Evolutionary conservation across 92 coral and sea anemone species (phyloP).

Genomic region (Palythoa grandiflora): DNA sequence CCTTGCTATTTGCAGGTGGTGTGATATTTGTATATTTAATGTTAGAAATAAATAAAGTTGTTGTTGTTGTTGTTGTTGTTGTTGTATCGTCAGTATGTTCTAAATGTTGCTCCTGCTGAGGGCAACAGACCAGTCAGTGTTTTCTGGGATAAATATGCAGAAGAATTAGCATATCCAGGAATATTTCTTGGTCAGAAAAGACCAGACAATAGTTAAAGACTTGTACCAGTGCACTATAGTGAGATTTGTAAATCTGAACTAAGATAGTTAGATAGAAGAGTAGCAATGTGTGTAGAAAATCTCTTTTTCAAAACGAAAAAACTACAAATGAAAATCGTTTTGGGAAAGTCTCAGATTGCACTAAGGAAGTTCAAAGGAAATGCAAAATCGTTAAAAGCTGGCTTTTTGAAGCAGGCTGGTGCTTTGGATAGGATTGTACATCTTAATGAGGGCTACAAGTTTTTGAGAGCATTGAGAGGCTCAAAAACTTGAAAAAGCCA

Average conservation of each 20-base stretch:
- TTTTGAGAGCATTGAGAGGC: conserved; percentile 2
- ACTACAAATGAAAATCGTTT: conserved; percentile 38
- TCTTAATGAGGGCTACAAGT: not conserved
- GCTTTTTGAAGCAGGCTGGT: conserved; percentile 4
- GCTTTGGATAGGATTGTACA: not conserved
- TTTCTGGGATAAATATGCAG: not conserved
- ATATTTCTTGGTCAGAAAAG: not conserved
- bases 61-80: too few species aligned
- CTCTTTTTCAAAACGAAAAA: conserved; percentile 34
- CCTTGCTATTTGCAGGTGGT: too few species aligned
- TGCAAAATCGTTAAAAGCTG: conserved; percentile 7
- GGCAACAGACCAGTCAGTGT: not conserved
- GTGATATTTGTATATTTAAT: too few species aligned
- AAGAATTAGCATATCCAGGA: not conserved
- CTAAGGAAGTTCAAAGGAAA: conserved; percentile 18
- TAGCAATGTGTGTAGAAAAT: conserved; percentile 20
- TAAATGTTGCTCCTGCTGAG: not conserved
- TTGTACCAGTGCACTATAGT: conserved; percentile 14
- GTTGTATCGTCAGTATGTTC: too few species aligned
- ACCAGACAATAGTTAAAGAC: conserved; percentile 50
- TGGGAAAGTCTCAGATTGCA: not conserved
- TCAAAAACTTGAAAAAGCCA: conserved; percentile 31
- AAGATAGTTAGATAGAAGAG: conserved; percentile 16
- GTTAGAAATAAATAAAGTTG: too few species aligned
- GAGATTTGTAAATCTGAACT: conserved; percentile 19